Evolutionary conservation across 2,797 vertebrate species (phyloP).

Genomic region (Pangasius mekongensis): DNA sequence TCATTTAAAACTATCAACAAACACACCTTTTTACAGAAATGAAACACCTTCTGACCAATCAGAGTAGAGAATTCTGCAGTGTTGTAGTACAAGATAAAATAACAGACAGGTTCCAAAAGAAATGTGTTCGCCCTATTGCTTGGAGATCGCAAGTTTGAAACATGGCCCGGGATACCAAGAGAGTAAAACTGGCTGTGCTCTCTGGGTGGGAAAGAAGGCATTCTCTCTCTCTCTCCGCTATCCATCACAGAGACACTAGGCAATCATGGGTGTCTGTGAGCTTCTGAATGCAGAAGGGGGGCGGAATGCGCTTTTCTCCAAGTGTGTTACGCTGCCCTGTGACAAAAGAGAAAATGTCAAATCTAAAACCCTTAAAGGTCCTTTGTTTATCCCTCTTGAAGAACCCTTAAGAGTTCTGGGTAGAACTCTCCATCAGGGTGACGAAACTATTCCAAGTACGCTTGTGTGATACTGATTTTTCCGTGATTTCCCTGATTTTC

Average conservation of each 20-base stretch:
- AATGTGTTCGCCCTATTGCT: not conserved
- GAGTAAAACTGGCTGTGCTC: no score
- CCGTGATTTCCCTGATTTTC: not conserved
- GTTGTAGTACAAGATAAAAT: not conserved
- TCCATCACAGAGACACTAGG: not conserved
- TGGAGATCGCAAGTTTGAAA: not conserved
- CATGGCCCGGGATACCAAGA: not conserved
- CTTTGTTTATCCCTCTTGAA: not conserved
- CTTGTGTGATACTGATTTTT: not conserved
- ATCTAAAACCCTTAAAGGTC: not conserved
- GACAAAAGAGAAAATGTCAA: not conserved
- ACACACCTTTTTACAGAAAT: not conserved
- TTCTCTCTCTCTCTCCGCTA: not conserved
- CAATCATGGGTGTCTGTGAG: not conserved
- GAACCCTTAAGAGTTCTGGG: not conserved
- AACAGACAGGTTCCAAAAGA: not conserved
- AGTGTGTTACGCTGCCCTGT: not conserved
- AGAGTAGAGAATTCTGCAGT: not conserved
- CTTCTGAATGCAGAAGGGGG: not conserved
- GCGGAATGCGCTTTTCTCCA: no score
- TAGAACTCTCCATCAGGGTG: not conserved
- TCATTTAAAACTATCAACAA: not conserved
- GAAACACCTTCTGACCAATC: not conserved
- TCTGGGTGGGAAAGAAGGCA: not conserved
- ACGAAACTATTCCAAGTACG: not conserved